Evolutionary conservation across 2,888 invertebrate species (phyloP), one percentile per base, ranked within the genome.

Genomic region (Tipula unca): DNA sequence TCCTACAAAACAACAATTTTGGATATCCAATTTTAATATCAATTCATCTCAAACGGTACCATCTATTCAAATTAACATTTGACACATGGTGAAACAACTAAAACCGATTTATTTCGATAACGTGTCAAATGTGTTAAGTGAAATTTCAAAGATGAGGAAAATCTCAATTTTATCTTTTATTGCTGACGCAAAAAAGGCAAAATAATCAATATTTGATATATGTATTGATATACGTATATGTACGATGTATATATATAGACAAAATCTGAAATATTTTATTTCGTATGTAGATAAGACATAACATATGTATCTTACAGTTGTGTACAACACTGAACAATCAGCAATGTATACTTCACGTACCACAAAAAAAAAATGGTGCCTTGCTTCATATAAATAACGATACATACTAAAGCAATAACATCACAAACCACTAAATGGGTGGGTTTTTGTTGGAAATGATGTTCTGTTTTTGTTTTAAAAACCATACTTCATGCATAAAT

Each of bases 61-160:
- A 69, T 69, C 25, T 69, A 69, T 69, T 69, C 69, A 69, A 69
- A 69, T 69, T 69, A 69, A 69, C 69, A 69, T 69, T 69, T 69
- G 69, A 69, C 69, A 69, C 25, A 69, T 69, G 69, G 69, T 69
- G 69, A 69, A 25, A 69, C 10, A 69, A 69, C 69, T 69, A 69
- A 69, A 69, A 20, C 69, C 69, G 69, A 69, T 69, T 69, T 69
- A 69, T 69, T 69, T 25, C 25, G 69, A 69, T 69, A 69, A 69
- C 25, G 69, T 69, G 69, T 69, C 69, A 69, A 69, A 69, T 69
- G 69, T 6, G 25, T 69, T 25, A 69, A 69, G 69, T 69, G 20
- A 25, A 69, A 69, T 69, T 25, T 69, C 8, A 69, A 69, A 69
- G 25, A 69, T 69, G 69, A 10, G 69, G 25, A 69, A 69, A 25